Base-by-base conservation (phyloP, 2,888 invertebrate genomes). In the Phymatocera aterrima region DNA sequence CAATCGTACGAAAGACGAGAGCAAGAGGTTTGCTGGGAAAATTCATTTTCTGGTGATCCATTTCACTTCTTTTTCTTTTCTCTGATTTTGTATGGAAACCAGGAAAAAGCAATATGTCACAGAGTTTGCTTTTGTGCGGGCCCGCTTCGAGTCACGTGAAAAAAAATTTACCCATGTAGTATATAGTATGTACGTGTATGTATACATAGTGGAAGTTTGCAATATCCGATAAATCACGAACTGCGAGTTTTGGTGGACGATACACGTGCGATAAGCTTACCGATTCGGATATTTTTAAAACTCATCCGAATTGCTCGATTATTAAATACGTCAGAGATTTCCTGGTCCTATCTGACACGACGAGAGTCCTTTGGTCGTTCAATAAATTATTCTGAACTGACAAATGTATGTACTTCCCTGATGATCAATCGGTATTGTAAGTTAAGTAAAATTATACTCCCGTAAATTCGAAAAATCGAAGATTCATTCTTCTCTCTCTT, bases 211-310 rank as follows among this genome's bases (percentile, higher is more conserved):
- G 3, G 2, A 18, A 51, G 51, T 51, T 51, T 51, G 51, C 8
- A 51, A 21, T 51, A 51, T 1, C 8, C 21, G 6, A 51, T 21
- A 21, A 51, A 51, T 51, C 21, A 51, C 21, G 8, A 18, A n/a
- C n/a, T n/a, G n/a, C n/a, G n/a, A n/a, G n/a, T n/a, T n/a, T n/a
- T 48, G 1, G 48, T 12, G 18, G 18, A 48, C 18, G 6, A 48
- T 48, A 48, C 48, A 48, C 48, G 10, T 51, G 51, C 21, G 51
- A 51, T 51, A 51, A 51, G 51, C 57, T 57, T 12, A 12, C 12
- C 18, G 57, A 57, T 57, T 28, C 28, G 21, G 57, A 12, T 57
- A 57, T 57, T 57, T 57, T 57, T 57, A 57, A 40, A 40, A 57
- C 57, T n/a, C 28, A 4, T 28, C 24, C 3, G 24, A 57, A 57